Conservation (phyloP, 2,888 invertebrate species). For the Alloplasta piceator region DNA sequence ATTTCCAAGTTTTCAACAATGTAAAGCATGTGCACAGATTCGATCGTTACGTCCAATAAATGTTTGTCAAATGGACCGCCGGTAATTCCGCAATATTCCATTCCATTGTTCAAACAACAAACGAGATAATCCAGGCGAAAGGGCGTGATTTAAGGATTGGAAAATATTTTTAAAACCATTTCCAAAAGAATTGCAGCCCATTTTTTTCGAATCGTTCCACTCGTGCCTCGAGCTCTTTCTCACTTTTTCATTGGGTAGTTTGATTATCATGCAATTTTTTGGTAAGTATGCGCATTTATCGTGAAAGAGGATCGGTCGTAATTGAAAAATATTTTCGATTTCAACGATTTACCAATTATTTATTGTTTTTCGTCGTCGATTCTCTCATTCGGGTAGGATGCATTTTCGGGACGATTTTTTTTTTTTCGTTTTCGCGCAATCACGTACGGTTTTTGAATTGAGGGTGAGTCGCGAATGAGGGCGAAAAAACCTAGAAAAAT, state of each 20-base stretch:
- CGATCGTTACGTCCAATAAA: not conserved
- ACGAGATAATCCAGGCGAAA: not conserved
- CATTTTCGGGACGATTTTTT: slow-evolving; percentile 6
- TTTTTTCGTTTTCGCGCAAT: slow-evolving; percentile 10
- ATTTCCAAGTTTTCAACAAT: slow-evolving; percentile 23
- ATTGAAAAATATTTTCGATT: slow-evolving; percentile 3
- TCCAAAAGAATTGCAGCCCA: too few species aligned
- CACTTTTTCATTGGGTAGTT: slow-evolving; percentile 24
- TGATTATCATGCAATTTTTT: slow-evolving; percentile 23
- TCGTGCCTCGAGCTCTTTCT: slow-evolving; percentile 23
- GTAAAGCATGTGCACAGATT: not conserved
- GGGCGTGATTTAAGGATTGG: too few species aligned
- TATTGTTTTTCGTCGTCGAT: not conserved
- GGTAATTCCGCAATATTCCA: not conserved
- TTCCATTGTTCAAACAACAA: not conserved
- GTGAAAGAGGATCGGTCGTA: slow-evolving; percentile 3
- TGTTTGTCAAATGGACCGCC: slow-evolving; percentile 23
- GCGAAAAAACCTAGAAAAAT: slow-evolving; percentile 16
- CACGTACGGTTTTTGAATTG: not conserved
- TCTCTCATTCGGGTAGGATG: not conserved
- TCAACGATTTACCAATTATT: not conserved
- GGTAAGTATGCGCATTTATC: slow-evolving; percentile 46
- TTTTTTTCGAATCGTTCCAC: not conserved
- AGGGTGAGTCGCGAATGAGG: slow-evolving; percentile 10
- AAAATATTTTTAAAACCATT: too few species aligned